Evolutionary conservation across 2,797 vertebrate species (phyloP), one percentile per base, ranked within the genome.

Genomic region (Acrossocheilus fasciatus): DNA sequence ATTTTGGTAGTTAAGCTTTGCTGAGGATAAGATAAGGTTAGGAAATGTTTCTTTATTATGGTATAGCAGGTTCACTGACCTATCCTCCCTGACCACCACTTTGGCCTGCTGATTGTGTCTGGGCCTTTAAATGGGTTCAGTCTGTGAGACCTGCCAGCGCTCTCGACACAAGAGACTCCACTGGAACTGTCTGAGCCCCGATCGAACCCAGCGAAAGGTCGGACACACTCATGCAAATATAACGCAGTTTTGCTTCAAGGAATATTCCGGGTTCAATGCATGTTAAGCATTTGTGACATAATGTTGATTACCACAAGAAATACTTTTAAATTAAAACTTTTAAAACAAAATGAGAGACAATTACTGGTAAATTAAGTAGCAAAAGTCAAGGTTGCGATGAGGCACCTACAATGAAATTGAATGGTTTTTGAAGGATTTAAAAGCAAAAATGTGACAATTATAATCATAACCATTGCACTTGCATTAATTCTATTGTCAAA

Each of bases 11-110:
- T 82, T 87, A 82, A 87, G 85, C 85, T 88, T 64, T 75, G 52
- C 85, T 86, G 69, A 87, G 86, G 89, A 83, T 82, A 85, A 89
- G 91, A 90, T 89, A 86, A 82, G 88, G 88, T 90, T 87, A 88
- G 88, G 92, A 92, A 88, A 83, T 83, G 89, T 89, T 88, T 87
- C 89, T 90, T 91, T 90, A 83, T 89, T 87, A 73, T 87, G 86
- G 85, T 85, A 88, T 69, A 88, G 80, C 83, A 87, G 41, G 50
- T 83, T 77, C 50, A 80, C 73, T 80, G 43, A 85, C 72, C 73
- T 62, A 54, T 76, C 69, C 75, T 86, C 69, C 59, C 43, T 84
- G 87, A 82, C 85, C 85, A 81, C 84, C 20, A 68, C 62, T 81
- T 74, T 76, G 45, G 80, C 64, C 68, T 74, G 84, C 54, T 89